Conservation (phyloP, 2,888 invertebrate species). For the Spialia ferax region DNA sequence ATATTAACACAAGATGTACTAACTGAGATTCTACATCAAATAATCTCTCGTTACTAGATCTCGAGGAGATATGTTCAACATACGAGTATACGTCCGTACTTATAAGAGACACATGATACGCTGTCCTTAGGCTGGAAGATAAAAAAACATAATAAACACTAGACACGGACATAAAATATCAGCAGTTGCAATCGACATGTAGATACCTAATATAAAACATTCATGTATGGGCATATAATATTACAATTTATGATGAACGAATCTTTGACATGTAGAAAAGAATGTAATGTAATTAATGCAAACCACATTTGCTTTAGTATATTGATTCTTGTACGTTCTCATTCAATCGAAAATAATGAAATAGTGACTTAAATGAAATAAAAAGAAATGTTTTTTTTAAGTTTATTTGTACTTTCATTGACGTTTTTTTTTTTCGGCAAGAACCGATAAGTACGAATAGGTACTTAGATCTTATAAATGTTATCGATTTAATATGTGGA, state of each 20-base stretch:
- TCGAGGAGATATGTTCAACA: not conserved
- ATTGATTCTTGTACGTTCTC: not conserved
- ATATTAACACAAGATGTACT: not conserved
- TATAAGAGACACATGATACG: slow-evolving; percentile 23
- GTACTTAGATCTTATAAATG: too few relatives aligned
- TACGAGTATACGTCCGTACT: not conserved
- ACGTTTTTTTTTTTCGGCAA: too few relatives aligned
- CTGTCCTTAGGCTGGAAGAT: slow-evolving; percentile 29
- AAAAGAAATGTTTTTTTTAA: too few relatives aligned
- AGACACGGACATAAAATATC: slow-evolving; percentile 35
- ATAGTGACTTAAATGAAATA: too few relatives aligned
- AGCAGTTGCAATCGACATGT: slow-evolving; percentile 23
- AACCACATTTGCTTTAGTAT: not conserved
- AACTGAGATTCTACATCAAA: not conserved
- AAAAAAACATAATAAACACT: slow-evolving; percentile 17
- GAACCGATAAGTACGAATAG: too few relatives aligned
- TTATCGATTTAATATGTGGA: too few relatives aligned
- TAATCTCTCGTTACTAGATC: slow-evolving; percentile 4
- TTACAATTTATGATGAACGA: slow-evolving; percentile 29
- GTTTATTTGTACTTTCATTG: too few relatives aligned
- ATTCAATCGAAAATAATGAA: too few relatives aligned
- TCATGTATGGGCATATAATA: slow-evolving; percentile 18
- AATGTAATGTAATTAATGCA: not conserved
- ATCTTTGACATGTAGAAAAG: not conserved
- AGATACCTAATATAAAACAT: too few relatives aligned